phyloP scores from a whole-genome alignment of 2,113 vertebrate genomes.

The Bettongia penicillata region DNA sequence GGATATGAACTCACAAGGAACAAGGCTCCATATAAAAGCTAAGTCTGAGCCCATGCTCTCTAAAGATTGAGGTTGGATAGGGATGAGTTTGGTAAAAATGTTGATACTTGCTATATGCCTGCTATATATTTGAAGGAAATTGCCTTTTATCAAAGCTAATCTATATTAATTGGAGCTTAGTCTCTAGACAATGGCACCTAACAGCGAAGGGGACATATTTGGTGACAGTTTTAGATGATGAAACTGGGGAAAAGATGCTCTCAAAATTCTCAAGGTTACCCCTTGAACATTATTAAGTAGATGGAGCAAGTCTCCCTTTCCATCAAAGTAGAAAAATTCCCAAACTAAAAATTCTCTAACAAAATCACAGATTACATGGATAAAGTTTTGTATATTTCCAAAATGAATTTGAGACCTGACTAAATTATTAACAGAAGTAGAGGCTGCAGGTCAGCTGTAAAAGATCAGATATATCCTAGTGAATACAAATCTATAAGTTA shows the following conservation, averaged over 20 bases:
- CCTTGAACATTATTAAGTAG: neutral
- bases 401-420: neutral
- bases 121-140: neutral
- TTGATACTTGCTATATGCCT: too few species aligned
- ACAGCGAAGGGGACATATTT: neutral
- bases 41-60: neutral
- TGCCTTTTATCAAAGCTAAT: neutral
- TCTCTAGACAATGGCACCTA: neutral
- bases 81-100: neutral
- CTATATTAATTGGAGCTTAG: neutral
- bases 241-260: neutral
- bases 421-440: constrained; percentile 1
- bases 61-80: neutral
- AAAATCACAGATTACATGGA: neutral
- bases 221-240: neutral
- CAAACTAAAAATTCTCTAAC: neutral
- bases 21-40: neutral
- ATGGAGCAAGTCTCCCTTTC: neutral
- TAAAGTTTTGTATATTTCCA: constrained; percentile 10
- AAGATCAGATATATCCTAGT: neutral
- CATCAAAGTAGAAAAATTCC: neutral
- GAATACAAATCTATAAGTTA: constrained; percentile 33
- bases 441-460: constrained; percentile 9
- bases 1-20: neutral
- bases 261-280: neutral